Base-by-base conservation (phyloP, 1,140 invertebrate genomes). In the Trichomalopsis sarcophagae region DNA sequence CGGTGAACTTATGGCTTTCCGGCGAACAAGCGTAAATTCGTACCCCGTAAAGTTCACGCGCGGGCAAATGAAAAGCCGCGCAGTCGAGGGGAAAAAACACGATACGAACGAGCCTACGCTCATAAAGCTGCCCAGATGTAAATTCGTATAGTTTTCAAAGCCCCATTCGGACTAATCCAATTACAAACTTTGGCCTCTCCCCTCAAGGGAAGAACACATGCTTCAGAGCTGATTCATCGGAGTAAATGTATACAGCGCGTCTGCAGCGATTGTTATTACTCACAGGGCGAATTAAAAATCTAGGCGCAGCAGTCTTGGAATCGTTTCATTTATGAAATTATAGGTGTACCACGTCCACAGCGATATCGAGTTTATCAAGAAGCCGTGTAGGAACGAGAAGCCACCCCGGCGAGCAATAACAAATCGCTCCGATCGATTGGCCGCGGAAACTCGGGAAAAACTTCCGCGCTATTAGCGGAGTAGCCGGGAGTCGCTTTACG, bases 141-240 rank as follows among this genome's bases (percentile, higher is more conserved):
- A 62, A 75, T 40, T 36, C 50, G 10, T 40, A 62, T 17, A 62
- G 55, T 62, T 44, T 44, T 62, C 55, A 14, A 62, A 62, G 21
- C 17, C 6, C 17, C 10, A 36, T 82, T 14, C 55, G 73, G 17
- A 66, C 21, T 82, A 76, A 76, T 82, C 73, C 73, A 82, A 82
- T 76, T 82, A 76, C 27, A 40, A 76, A 76, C 14, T 73, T n/a
- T 5, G 33, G 27, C 81, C 36, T 23, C 30, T 36, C 9, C 9
- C 44, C n/a, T 1, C 27, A 0, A 13, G 40, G 11, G 33, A 9
- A 17, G 40, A 14, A 50, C 47, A 50, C 47, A 50, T 14, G 11
- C 44, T n/a, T 33, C 23, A 21, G 10, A 47, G 47, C 23, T 78
- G 76, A 78, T 55, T 78, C 76, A 78, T 36, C 2, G 27, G 36